A percentile compares a stretch with the other conserved stretches of the same genome.
Evolutionary conservation across 2,113 vertebrate genomes (phyloP).

Genomic region (Aplodontia rufa): DNA sequence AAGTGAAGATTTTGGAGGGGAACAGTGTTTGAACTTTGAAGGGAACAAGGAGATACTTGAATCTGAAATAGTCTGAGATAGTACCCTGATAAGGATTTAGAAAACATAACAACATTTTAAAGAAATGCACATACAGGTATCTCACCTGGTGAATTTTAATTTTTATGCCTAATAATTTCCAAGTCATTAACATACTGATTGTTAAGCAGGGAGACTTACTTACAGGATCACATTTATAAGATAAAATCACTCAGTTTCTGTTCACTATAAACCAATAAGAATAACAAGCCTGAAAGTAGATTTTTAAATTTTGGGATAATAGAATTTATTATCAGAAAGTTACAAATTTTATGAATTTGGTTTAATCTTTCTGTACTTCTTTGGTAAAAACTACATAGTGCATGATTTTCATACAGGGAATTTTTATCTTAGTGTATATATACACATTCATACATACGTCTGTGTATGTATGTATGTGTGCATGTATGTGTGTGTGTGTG

Average conservation of each 20-base stretch:
- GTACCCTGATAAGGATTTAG: not conserved
- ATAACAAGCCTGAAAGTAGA: not conserved
- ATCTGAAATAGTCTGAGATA: not conserved
- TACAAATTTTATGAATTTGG: not conserved
- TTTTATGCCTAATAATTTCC: not conserved
- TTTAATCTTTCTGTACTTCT: not conserved
- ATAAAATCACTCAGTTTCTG: not conserved
- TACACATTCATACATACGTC: not conserved
- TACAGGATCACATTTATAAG: not conserved
- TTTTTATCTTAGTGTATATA: not conserved
- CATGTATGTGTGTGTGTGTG: too few species aligned
- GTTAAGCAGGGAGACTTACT: not conserved
- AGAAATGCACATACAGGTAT: not conserved
- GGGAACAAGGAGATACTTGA: not conserved
- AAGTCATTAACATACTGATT: not conserved
- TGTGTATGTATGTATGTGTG: not conserved
- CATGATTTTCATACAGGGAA: not conserved
- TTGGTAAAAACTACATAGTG: not conserved
- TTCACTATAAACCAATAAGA: not conserved
- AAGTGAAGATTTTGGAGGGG: not conserved
- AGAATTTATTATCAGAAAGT: not conserved
- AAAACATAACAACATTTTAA: not conserved
- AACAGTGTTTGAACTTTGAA: not conserved
- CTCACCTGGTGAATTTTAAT: not conserved
- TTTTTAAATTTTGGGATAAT: conserved; percentile 8